Evolutionary conservation across 2,888 invertebrate species (phyloP).

Genomic region (Cataglyphis livida): DNA sequence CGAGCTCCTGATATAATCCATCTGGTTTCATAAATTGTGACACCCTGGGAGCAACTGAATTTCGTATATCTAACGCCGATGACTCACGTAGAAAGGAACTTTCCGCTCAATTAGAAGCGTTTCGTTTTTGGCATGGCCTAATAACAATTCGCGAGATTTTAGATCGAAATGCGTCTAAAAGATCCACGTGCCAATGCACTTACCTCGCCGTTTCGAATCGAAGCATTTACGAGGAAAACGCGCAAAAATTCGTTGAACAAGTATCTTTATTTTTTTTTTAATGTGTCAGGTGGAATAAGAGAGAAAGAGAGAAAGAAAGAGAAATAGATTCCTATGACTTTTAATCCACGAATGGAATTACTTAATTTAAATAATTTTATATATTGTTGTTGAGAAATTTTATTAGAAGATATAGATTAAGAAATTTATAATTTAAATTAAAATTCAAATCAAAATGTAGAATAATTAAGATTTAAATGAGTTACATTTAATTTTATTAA

Average conservation of each 20-base stretch:
- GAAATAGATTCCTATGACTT: background rate
- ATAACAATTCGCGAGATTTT: background rate
- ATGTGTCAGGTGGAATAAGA: conserved; percentile 21
- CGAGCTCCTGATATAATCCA: conserved; percentile 15
- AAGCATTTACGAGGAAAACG: background rate
- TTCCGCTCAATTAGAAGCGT: conserved; percentile 33
- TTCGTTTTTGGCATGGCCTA: background rate
- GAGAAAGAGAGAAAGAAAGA: conserved; percentile 14
- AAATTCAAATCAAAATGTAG: no score
- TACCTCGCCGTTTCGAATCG: conserved; percentile 47
- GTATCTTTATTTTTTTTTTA: background rate
- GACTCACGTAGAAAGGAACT: background rate
- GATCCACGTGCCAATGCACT: background rate
- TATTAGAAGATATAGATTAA: no score
- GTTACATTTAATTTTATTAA: no score
- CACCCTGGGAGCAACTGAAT: background rate
- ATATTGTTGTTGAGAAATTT: no score
- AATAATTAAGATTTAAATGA: no score
- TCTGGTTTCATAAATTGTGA: conserved; percentile 9
- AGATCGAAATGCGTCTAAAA: background rate
- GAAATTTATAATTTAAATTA: no score
- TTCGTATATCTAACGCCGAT: background rate
- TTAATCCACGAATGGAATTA: no score
- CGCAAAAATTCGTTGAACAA: background rate
- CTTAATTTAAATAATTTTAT: no score